Base-by-base conservation (phyloP, 1,140 invertebrate species). In the Drosophila miranda region DNA sequence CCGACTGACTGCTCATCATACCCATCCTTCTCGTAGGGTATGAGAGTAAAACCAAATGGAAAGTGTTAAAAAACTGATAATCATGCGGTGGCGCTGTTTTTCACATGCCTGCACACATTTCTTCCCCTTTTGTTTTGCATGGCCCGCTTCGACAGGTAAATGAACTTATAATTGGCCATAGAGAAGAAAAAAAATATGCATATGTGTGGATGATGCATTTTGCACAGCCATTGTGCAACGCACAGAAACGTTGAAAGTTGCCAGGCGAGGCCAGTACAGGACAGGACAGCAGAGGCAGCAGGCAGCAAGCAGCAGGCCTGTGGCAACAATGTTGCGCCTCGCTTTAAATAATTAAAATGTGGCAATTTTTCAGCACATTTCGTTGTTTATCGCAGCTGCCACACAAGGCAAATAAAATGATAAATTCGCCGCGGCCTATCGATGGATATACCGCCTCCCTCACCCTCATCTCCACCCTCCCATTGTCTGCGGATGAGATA, bases 31-130 rank as follows among this genome's bases (percentile, higher is more conserved):
- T 19, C 19, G 19, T 19, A 13, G 34, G 34, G 34, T 23, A 34
- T 38, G 8, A 8, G 9, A 30, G 30, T 3, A 30, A 13, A 13
- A 11, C 57, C 70, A 48, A 82, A 82, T 71, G 82, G 82, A 87
- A 87, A 87, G 82, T 87, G 82, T 87, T 87, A 72, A 87, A 87
- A 87, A 87, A 78, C 75, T 75, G 75, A 87, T 87, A 87, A 87
- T 82, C 67, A 87, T 87, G 82, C 83, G 82, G 82, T 87, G 83
- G 78, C 75, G 42, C 66, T 87, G 62, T 75, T 78, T 71, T 83
- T 75, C 70, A 81, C 81, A 87, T 78, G 69, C 78, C 75, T 87
- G 70, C 82, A 78, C 81, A 81, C 66, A 63, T 81, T 70, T 77
- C 73, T 84, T 84, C 67, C 80, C 61, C 58, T 48, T 50, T 75